A percentile compares a stretch with the other conserved stretches of the same genome.
Evolutionary conservation across 2,797 vertebrate genomes (phyloP).

Genomic region (Sciurus carolinensis): DNA sequence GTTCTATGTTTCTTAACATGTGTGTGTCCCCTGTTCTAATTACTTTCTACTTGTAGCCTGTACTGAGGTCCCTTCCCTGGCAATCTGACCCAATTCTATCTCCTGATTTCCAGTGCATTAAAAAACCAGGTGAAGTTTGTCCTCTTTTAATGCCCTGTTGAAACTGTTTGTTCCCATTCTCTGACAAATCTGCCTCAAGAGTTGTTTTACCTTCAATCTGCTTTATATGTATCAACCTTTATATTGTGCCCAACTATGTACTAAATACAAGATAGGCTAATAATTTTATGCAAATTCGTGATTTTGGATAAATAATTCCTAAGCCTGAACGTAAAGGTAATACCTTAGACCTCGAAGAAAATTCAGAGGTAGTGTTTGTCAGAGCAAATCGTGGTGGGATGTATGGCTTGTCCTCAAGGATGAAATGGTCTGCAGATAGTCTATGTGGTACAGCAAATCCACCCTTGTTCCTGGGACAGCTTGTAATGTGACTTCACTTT

Average conservation of each 20-base stretch:
- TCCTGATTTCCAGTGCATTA: background rate
- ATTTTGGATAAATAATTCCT: background rate
- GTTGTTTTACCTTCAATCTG: slow-evolving; percentile 36
- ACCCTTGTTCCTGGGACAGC: background rate
- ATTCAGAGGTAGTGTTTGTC: background rate
- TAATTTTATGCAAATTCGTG: background rate
- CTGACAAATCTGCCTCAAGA: background rate
- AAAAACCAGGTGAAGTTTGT: background rate
- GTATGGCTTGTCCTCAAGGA: background rate
- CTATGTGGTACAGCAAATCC: background rate
- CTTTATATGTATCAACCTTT: background rate
- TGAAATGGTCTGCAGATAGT: background rate
- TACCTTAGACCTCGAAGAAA: background rate
- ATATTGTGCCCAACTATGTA: background rate
- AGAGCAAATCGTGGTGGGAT: background rate
- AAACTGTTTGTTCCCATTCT: background rate
- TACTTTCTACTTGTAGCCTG: background rate
- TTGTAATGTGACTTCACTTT: slow-evolving; percentile 19
- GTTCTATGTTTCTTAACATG: background rate
- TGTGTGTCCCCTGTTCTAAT: slow-evolving; percentile 3
- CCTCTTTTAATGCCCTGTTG: background rate
- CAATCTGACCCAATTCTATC: background rate
- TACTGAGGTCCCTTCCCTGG: background rate
- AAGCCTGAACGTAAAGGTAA: background rate
- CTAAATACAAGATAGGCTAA: background rate